Conservation (phyloP, 2,888 invertebrate genomes). For the Trissolcus japonicus region DNA sequence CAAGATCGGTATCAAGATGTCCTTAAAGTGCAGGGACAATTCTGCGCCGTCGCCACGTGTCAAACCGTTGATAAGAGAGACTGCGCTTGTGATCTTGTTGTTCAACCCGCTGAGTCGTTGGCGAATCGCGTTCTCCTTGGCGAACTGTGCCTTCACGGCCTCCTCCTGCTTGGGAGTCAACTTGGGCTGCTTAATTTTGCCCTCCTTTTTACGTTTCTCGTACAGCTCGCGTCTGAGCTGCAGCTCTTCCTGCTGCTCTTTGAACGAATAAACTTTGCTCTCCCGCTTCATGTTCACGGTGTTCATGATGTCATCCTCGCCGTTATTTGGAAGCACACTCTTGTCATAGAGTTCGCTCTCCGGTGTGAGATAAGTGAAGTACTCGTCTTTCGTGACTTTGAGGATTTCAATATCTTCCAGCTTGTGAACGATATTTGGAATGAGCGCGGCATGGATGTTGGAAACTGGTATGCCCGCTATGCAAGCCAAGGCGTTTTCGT, state of each 20-base stretch:
- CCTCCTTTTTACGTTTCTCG: conserved; percentile 88
- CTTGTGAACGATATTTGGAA: conserved; percentile 80
- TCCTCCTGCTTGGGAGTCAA: conserved; percentile 94
- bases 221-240: conserved; percentile 94
- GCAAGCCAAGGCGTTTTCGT: conserved; percentile 85
- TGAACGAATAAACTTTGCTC: conserved; percentile 96
- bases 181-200: conserved; percentile 85
- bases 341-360: conserved; percentile 95
- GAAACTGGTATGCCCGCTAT: conserved; percentile 82
- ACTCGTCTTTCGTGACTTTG: conserved; percentile 87
- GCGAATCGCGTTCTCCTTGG: conserved; percentile 89
- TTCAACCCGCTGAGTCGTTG: conserved; percentile 80
- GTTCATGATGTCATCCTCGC: conserved; percentile 76
- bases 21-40: conserved; percentile 79
- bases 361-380: conserved; percentile 88
- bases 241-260: conserved; percentile 96
- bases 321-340: conserved; percentile 83
- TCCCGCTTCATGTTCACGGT: conserved; percentile 92
- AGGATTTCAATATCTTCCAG: conserved; percentile 83
- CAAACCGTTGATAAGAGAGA: conserved; percentile 78
- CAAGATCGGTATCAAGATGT: conserved; percentile 80
- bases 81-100: conserved; percentile 68
- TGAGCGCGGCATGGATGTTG: conserved; percentile 81
- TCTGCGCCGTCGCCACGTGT: conserved; percentile 78
- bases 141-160: conserved; percentile 88